phyloP scores from a whole-genome alignment of 2,888 invertebrate genomes.

The Petrophora chlorosata region DNA sequence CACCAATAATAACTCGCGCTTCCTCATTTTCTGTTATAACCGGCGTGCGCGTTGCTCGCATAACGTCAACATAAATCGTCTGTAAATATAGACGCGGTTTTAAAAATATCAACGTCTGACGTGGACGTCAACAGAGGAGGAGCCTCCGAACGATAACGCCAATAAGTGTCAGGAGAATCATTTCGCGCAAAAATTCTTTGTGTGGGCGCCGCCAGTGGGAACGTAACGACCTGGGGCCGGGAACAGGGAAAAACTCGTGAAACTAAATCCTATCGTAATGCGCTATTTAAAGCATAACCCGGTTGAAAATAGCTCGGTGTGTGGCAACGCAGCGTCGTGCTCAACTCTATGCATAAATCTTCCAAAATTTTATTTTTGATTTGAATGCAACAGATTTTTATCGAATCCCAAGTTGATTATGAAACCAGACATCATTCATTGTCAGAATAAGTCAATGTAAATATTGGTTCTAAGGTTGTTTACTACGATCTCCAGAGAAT shows the following conservation, averaged over 20 bases:
- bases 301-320: slow-evolving; percentile 79
- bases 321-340: slow-evolving; percentile 80
- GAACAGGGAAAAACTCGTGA: slow-evolving; percentile 81
- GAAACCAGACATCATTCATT: not conserved
- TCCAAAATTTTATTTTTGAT: slow-evolving; percentile 79
- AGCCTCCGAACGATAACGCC: slow-evolving; percentile 44
- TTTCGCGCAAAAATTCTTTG: slow-evolving; percentile 63
- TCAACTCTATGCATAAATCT: slow-evolving; percentile 78
- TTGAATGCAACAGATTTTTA: slow-evolving; percentile 68
- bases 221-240: slow-evolving; percentile 65
- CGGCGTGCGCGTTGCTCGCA: slow-evolving; percentile 5
- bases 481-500: too few relatives aligned
- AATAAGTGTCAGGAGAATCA: slow-evolving; percentile 64
- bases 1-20: slow-evolving; percentile 35
- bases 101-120: slow-evolving; percentile 31
- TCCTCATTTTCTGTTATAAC: slow-evolving; percentile 17
- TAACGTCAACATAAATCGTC: slow-evolving; percentile 17
- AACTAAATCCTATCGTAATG: slow-evolving; percentile 84
- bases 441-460: not conserved
- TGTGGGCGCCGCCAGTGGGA: slow-evolving; percentile 69
- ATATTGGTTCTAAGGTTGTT: too few relatives aligned
- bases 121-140: slow-evolving; percentile 35
- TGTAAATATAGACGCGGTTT: slow-evolving; percentile 19
- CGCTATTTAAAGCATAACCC: slow-evolving; percentile 83
- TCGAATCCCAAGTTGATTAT: slow-evolving; percentile 35